Evolutionary conservation across 2,113 vertebrate species (phyloP).

Genomic region (Ascaphus truei): DNA sequence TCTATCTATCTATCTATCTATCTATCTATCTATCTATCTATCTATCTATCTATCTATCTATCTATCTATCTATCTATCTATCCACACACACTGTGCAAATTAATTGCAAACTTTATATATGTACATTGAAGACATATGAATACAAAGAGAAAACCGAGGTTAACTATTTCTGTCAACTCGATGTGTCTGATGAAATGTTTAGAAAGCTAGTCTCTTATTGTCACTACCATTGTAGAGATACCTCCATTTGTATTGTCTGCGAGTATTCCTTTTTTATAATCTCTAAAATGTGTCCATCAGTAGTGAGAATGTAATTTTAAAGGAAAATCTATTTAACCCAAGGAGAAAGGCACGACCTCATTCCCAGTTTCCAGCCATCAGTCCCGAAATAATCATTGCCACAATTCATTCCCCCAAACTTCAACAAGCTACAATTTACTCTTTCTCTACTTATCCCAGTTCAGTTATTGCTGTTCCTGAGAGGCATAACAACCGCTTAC

Average conservation of each 20-base stretch:
- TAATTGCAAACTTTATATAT: too few relatives aligned
- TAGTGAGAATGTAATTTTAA: slow-evolving; percentile 73
- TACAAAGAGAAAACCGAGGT: background rate
- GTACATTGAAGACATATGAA: too few relatives aligned
- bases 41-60: too few relatives aligned
- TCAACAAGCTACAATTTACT: slow-evolving; percentile 71
- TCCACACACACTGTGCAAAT: too few relatives aligned
- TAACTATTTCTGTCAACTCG: background rate
- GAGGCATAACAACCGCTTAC: slow-evolving; percentile 54
- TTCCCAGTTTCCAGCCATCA: slow-evolving; percentile 62
- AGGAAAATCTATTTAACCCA: slow-evolving; percentile 75
- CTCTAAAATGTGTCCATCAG: slow-evolving; percentile 57
- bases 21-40: background rate
- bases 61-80: too few relatives aligned
- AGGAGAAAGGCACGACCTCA: slow-evolving; percentile 65
- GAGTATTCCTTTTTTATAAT: slow-evolving; percentile 27
- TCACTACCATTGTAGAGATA: background rate
- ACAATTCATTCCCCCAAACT: slow-evolving; percentile 74
- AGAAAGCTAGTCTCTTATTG: background rate
- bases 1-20: background rate
- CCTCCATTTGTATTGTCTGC: background rate
- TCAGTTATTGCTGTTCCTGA: slow-evolving; percentile 41
- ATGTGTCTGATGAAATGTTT: background rate
- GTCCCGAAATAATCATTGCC: slow-evolving; percentile 75
- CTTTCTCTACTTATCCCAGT: slow-evolving; percentile 53